Evolutionary conservation across 2,888 invertebrate species (phyloP).

Genomic region (Xestia xanthographa): DNA sequence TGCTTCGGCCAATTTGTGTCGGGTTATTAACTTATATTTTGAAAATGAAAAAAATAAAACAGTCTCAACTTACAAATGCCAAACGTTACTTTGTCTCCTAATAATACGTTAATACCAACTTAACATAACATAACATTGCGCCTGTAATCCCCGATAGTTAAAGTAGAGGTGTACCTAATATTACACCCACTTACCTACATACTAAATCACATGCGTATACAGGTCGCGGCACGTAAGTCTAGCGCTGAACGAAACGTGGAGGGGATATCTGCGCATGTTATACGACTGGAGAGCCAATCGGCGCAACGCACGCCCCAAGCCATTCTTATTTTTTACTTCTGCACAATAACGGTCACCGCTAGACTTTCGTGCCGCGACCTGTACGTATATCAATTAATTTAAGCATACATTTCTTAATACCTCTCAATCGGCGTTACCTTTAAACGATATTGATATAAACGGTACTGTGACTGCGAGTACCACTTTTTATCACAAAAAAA

Average conservation of each 20-base stretch:
- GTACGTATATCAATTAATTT: background rate
- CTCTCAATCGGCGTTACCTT: background rate
- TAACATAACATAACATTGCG: too few species aligned
- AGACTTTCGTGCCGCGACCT: too few species aligned
- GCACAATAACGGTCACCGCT: too few species aligned
- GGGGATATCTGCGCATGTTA: too few species aligned
- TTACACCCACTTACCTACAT: background rate
- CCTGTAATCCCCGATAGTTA: background rate
- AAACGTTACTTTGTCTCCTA: background rate
- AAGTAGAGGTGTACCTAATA: background rate
- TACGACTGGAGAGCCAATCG: too few species aligned
- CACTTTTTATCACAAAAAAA: background rate
- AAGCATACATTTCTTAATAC: background rate
- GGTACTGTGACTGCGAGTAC: background rate
- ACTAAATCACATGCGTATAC: background rate
- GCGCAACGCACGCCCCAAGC: too few species aligned
- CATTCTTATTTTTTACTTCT: too few species aligned
- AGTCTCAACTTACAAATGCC: background rate
- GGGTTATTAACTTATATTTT: background rate
- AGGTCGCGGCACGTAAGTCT: too few species aligned
- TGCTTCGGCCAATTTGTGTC: background rate
- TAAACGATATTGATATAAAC: background rate
- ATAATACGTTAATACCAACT: background rate
- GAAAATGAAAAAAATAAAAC: background rate
- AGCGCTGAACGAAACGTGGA: too few species aligned